phyloP scores from a whole-genome alignment of 2,113 vertebrate species.

The Jacana jacana region DNA sequence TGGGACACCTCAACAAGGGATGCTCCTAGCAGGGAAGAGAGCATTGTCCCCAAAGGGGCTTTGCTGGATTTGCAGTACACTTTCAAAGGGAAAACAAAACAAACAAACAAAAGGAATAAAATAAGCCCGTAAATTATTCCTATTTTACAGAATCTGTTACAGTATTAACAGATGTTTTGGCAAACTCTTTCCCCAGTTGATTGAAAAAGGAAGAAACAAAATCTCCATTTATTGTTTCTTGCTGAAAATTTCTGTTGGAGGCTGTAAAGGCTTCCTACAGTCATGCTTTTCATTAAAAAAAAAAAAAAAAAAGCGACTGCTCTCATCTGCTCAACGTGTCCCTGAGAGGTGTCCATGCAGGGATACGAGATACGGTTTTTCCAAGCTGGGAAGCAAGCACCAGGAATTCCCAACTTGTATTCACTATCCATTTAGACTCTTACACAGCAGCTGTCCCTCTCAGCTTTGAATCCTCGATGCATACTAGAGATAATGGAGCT shows the following conservation, averaged over 20 bases:
- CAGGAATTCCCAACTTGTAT: slow-evolving; percentile 35
- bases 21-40: neutral
- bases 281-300: neutral
- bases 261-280: neutral
- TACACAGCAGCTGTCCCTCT: slow-evolving; percentile 28
- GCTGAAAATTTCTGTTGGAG: neutral
- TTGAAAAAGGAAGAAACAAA: neutral
- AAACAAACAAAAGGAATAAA: neutral
- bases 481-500: slow-evolving; percentile 37
- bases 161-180: neutral
- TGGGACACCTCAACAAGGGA: neutral
- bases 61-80: neutral
- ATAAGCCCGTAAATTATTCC: neutral
- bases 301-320: neutral
- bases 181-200: neutral
- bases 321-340: neutral
- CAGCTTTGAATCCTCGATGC: neutral
- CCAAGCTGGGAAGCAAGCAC: neutral
- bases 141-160: neutral
- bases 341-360: neutral
- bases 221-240: neutral
- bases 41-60: neutral
- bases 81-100: neutral
- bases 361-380: neutral
- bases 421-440: neutral